Base-by-base conservation (phyloP, 2,113 vertebrate genomes). In the Chloroceryle aenea region DNA sequence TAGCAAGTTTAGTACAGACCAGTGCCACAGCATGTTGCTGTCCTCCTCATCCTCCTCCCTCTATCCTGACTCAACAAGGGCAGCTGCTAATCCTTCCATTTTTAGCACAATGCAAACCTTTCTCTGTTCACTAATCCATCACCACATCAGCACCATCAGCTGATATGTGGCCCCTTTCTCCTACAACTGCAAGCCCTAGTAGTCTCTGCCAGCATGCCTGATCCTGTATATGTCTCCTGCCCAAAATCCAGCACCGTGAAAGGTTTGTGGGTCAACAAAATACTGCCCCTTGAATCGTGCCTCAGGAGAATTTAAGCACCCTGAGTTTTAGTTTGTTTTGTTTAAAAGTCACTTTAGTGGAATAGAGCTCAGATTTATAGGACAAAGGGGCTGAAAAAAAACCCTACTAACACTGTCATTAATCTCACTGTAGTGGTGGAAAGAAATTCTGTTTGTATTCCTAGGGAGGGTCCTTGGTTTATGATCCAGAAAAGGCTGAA, bases 41-140 rank as follows among this genome's bases (percentile, higher is more conserved):
- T 56, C 48, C 72, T 80, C 40, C 67, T 97, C 87, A 84, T 85
- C 27, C 75, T 95, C 79, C 56, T 95, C 94, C 78, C 88, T 79
- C 36, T 48, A 17, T n/a, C 77, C 68, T 88, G 68, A 89, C 66
- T 88, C 92, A 91, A 93, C 81, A 88, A 94, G 73, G 76, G 67
- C 91, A 87, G 86, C 67, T 92, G 75, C 52, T 97, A 97, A 97
- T 97, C 95, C 55, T 83, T 87, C 87, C 84, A 81, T 91, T 97
- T 97, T 91, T 81, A 94, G 89, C 77, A 96, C 96, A 97, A 97
- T 95, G 76, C 85, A 93, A 96, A 93, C 94, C 93, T 89, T 95
- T 95, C 89, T 96, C 69, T 91, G n/a, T 67, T 89, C 29, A 1
- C 85, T 97, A 96, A 97, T 97, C 95, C 95, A 89, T 85, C 87